Conservation (phyloP, 2,888 invertebrate genomes). For the Tenthredo notha region DNA sequence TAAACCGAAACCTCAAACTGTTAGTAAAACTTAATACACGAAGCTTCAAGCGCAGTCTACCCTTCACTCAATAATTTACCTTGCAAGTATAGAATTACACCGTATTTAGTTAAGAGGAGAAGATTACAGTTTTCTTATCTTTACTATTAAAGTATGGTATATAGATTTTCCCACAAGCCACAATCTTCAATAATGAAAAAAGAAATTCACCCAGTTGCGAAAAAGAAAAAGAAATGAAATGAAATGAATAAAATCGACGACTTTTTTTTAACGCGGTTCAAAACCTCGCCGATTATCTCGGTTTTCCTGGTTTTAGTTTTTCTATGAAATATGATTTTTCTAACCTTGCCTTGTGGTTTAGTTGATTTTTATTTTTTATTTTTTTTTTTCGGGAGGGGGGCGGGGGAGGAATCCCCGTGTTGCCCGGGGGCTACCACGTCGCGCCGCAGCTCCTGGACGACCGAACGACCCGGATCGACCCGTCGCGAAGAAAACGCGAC, state of each 20-base stretch:
- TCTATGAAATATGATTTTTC: neutral
- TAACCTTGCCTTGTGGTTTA: neutral
- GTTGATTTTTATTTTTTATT: neutral
- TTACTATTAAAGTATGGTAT: neutral
- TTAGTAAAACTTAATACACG: neutral
- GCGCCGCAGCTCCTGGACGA: constrained; percentile 33
- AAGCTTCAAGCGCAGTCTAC: neutral
- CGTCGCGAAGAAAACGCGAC: constrained; percentile 53
- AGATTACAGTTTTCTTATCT: neutral
- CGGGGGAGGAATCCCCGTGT: neutral
- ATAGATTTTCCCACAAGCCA: neutral
- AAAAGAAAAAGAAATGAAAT: too few species aligned
- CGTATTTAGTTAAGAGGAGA: neutral
- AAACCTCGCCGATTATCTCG: neutral
- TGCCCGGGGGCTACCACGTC: constrained; percentile 10
- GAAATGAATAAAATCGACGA: too few species aligned
- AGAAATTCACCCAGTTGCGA: too few species aligned
- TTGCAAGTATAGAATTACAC: neutral
- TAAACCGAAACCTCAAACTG: constrained; percentile 32
- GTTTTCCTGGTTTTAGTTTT: neutral
- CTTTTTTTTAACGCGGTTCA: too few species aligned
- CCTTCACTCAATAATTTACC: constrained; percentile 9
- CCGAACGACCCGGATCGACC: constrained; percentile 50
- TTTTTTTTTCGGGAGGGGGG: too few species aligned
- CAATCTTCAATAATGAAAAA: too few species aligned